A percentile compares a stretch with the other conserved stretches of the same genome.
phyloP scores from a whole-genome alignment of 2,888 invertebrate genomes.

The Trimorus sp. region DNA sequence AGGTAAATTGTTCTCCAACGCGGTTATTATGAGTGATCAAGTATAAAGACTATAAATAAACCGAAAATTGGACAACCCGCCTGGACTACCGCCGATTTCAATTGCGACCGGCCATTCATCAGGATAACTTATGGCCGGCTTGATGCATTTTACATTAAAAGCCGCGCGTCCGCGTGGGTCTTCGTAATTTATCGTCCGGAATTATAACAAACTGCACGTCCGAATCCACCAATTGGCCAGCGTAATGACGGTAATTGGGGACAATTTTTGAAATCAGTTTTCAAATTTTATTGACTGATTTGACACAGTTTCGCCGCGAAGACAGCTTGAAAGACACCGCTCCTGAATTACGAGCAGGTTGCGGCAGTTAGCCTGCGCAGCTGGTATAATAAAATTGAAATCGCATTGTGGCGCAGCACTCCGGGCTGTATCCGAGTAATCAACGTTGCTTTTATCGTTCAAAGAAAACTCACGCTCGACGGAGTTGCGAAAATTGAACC shows the following conservation, averaged over 20 bases:
- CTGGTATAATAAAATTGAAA: slow-evolving; percentile 78
- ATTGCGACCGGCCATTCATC: background rate
- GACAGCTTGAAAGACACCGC: slow-evolving; percentile 75
- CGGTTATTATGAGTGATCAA: no score
- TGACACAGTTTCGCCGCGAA: slow-evolving; percentile 76
- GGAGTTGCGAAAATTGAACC: slow-evolving; percentile 47
- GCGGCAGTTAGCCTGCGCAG: slow-evolving; percentile 73
- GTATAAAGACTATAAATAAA: no score
- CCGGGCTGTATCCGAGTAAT: slow-evolving; percentile 69
- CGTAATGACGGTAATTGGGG: slow-evolving; percentile 38
- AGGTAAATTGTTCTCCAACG: background rate
- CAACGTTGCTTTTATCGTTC: slow-evolving; percentile 75
- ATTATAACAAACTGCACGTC: slow-evolving; percentile 42
- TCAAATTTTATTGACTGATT: slow-evolving; percentile 68
- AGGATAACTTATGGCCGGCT: no score
- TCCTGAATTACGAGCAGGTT: slow-evolving; percentile 73
- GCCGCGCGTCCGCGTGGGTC: no score
- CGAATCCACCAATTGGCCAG: slow-evolving; percentile 35
- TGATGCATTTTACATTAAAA: no score
- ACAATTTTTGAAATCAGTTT: slow-evolving; percentile 48
- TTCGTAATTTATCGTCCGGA: background rate
- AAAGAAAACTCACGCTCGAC: slow-evolving; percentile 69
- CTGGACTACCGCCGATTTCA: background rate
- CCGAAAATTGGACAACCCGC: no score
- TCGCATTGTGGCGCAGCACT: slow-evolving; percentile 73